Base-by-base conservation (phyloP, 2,797 vertebrate species). In the Sebastes cheni region DNA sequence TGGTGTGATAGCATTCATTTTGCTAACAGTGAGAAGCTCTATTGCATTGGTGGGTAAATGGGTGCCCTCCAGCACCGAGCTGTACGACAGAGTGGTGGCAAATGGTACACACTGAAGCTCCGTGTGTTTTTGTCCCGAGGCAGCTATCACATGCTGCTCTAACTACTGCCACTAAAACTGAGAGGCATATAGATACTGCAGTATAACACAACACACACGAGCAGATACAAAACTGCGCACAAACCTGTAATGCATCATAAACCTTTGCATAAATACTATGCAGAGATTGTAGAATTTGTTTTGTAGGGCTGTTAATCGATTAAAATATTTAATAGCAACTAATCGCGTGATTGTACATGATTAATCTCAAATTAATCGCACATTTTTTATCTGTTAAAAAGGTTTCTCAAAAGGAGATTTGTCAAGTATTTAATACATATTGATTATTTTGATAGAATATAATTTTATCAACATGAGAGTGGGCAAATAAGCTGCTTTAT, bases 41-140 rank as follows among this genome's bases (percentile, higher is more conserved):
- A 81, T 82, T 85, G 68, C 85, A 84, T 77, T 58, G 72, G 72
- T 65, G 72, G 72, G 68, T 83, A 85, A 90, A 84, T 82, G 83
- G 74, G 61, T 83, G 86, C 79, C 91, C 86, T 86, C 50, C 72
- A 87, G 83, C 82, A 55, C 54, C 4, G 22, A 76, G 70, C 75
- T 75, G 78, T 85, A 74, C 62, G 68, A 75, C 66, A 75, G 77
- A 86, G 78, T 75, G 67, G 72, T 77, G 81, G 75, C 52, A 79
- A 88, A 90, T 86, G 84, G 83, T 32, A 83, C 62, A 78, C 70
- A 67, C 23, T 32, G 68, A 78, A 77, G 67, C 79, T 69, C 58
- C 6, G 50, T 75, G 75, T 77, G 79, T 74, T 79, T 86, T 61
- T 80, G 62, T 82, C 86, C 75, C 1, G 5, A 68, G 87, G 89